Base-by-base conservation (phyloP, 92 coral and sea anemone species). In the Paramuricea clavata region DNA sequence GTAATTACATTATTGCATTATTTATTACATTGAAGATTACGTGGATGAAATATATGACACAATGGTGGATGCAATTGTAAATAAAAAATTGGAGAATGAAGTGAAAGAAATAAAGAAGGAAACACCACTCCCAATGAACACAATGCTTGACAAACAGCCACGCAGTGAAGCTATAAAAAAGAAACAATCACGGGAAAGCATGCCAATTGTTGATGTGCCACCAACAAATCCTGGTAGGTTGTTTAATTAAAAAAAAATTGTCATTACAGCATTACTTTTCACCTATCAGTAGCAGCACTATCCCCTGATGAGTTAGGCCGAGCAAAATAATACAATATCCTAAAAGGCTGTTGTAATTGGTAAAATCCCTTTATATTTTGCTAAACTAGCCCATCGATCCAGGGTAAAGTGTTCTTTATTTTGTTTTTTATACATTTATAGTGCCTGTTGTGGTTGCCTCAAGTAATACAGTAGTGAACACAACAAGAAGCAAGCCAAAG, bases 121-220 rank as follows among this genome's bases (percentile, higher is more conserved):
- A 84, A 65, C 85, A 49, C 92, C 91, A 36, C n/a, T 13, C 27
- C 88, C 88, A 0, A 88, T 88, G 91, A 83, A 83, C 30, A 59
- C 88, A 22, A 89, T 89, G 92, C 61, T 89, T 33, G 89, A 84
- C 12, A 85, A 89, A 52, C 65, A 88, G 69, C 62, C 88, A 73
- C 52, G 79, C 16, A 42, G 19, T 56, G 92, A 33, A 36, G 92
- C 92, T 13, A 69, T 85, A 11, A 26, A 65, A 23, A 82, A 75
- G 74, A 73, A 78, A 32, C 16, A 36, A 22, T 69, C 69, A 61
- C 28, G 92, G 62, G 33, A 49, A 32, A 88, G 85, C 27, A 75
- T 88, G 83, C 41, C 70, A 1, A 52, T 85, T 68, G 72, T 42
- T 19, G 83, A 88, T 83, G 92, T 75, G 16, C 88, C 81, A 43